These are phyloP conservation scores for Zophobas atratus DNA, from an alignment of 1,140 invertebrate genomes.

Conservation along the genomic window DNA sequence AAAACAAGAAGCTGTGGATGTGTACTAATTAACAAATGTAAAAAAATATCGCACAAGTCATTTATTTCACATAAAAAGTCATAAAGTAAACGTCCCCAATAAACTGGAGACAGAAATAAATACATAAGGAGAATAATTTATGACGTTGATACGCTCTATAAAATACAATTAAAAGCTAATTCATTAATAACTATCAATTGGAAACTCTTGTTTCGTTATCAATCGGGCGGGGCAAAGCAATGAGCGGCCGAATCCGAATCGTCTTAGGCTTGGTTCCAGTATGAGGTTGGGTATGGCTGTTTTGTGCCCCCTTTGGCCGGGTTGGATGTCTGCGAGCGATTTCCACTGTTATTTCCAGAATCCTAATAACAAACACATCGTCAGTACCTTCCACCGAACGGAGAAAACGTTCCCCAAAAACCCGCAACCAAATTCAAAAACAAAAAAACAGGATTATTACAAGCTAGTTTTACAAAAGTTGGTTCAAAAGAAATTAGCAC, in stretches of 20 bases:
- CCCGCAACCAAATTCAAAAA: slow-evolving; percentile 12
- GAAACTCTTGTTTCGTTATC: slow-evolving; percentile 36
- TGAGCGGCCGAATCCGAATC: slow-evolving; percentile 52
- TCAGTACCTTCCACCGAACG: background rate
- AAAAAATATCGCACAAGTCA: slow-evolving; percentile 52
- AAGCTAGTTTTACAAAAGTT: slow-evolving; percentile 10
- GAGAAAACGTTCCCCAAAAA: background rate
- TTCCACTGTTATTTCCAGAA: slow-evolving; percentile 76
- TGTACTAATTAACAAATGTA: slow-evolving; percentile 34
- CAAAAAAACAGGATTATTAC: background rate
- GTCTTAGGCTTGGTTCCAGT: slow-evolving; percentile 71
- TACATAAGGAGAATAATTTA: slow-evolving; percentile 55
- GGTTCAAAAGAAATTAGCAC: slow-evolving; percentile 6
- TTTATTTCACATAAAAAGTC: slow-evolving; percentile 55
- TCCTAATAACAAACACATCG: slow-evolving; percentile 70
- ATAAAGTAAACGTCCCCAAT: slow-evolving; percentile 47
- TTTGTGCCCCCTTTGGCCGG: slow-evolving; percentile 80
- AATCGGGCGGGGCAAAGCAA: slow-evolving; percentile 49
- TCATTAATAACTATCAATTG: slow-evolving; percentile 48
- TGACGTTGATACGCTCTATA: slow-evolving; percentile 52
- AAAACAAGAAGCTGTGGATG: slow-evolving; percentile 37
- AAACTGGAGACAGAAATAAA: slow-evolving; percentile 55
- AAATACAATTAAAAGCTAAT: slow-evolving; percentile 52
- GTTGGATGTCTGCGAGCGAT: slow-evolving; percentile 77
- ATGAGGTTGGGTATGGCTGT: slow-evolving; percentile 74